Conservation (phyloP, 2,888 invertebrate genomes). For the Colletes collaris region DNA sequence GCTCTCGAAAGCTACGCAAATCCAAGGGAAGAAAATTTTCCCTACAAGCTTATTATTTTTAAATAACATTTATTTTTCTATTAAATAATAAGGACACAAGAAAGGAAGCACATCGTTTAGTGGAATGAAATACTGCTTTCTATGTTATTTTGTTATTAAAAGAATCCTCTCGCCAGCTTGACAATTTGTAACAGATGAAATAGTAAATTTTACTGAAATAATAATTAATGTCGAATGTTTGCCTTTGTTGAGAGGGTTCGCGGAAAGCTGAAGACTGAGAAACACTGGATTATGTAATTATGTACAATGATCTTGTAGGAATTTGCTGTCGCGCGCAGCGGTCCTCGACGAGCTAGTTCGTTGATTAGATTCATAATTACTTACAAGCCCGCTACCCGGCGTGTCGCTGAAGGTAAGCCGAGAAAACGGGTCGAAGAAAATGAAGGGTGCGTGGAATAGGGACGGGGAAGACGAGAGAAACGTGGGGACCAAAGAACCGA, state of each 20-base stretch:
- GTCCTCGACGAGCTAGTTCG: constrained; percentile 33
- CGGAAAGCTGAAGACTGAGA: too few relatives aligned
- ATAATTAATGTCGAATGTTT: too few relatives aligned
- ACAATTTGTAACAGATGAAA: too few relatives aligned
- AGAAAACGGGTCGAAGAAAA: constrained; percentile 19
- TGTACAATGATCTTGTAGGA: constrained; percentile 56
- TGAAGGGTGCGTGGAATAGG: not conserved
- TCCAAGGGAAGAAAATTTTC: not conserved
- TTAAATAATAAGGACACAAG: too few relatives aligned
- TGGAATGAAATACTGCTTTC: too few relatives aligned
- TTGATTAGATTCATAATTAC: constrained; percentile 68
- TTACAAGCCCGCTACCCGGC: constrained; percentile 28
- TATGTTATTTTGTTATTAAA: too few relatives aligned
- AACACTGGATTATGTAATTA: constrained; percentile 9
- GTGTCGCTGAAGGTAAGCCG: constrained; percentile 21
- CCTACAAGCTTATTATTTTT: too few relatives aligned
- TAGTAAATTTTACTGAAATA: too few relatives aligned
- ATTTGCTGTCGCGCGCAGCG: constrained; percentile 38
- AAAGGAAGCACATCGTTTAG: too few relatives aligned
- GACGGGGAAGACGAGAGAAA: not conserved
- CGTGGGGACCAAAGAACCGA: constrained; percentile 9
- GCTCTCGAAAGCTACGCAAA: too few relatives aligned
- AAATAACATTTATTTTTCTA: not conserved
- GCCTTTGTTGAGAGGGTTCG: too few relatives aligned
- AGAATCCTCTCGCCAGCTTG: too few relatives aligned